A percentile compares a stretch with the other conserved stretches of the same genome.
These are phyloP conservation scores for Smittia aterrima DNA, from an alignment of 2,888 invertebrate genomes.

Conservation along the genomic window DNA sequence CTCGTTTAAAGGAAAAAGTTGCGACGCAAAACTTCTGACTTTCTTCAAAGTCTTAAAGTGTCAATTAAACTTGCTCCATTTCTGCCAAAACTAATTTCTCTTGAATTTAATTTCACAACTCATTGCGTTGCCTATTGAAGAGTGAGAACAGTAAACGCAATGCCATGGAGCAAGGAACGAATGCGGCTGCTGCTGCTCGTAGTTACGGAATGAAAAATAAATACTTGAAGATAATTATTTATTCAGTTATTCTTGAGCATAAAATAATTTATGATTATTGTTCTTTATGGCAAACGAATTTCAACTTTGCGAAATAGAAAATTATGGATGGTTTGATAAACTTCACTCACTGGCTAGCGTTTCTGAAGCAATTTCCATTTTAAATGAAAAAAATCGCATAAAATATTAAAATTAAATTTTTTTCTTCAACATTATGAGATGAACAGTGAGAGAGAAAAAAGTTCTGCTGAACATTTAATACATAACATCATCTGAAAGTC, in stretches of 20 bases:
- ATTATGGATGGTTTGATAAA: constrained; percentile 34
- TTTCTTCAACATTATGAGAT: constrained; percentile 5
- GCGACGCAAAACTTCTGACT: too few relatives aligned
- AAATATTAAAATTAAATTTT: constrained; percentile 38
- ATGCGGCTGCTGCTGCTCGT: not conserved
- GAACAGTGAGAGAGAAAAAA: not conserved
- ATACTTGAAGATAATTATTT: constrained; percentile 32
- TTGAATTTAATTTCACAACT: not conserved
- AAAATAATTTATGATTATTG: constrained; percentile 39
- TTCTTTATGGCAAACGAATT: constrained; percentile 21
- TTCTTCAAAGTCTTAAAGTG: too few relatives aligned
- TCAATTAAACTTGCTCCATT: too few relatives aligned
- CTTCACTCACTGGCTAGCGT: constrained; percentile 5
- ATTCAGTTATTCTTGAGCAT: constrained; percentile 37
- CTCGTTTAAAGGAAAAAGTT: too few relatives aligned
- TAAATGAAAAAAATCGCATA: constrained; percentile 17
- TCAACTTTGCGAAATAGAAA: constrained; percentile 23
- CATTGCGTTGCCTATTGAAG: not conserved
- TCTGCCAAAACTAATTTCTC: not conserved
- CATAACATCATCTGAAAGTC: not conserved
- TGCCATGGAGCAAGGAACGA: not conserved
- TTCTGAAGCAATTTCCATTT: constrained; percentile 39
- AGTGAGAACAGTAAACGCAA: not conserved
- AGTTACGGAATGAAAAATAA: constrained; percentile 9
- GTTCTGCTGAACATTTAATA: not conserved